Evolutionary conservation across 2,113 vertebrate species (phyloP).

Genomic region (Vulpes vulpes): DNA sequence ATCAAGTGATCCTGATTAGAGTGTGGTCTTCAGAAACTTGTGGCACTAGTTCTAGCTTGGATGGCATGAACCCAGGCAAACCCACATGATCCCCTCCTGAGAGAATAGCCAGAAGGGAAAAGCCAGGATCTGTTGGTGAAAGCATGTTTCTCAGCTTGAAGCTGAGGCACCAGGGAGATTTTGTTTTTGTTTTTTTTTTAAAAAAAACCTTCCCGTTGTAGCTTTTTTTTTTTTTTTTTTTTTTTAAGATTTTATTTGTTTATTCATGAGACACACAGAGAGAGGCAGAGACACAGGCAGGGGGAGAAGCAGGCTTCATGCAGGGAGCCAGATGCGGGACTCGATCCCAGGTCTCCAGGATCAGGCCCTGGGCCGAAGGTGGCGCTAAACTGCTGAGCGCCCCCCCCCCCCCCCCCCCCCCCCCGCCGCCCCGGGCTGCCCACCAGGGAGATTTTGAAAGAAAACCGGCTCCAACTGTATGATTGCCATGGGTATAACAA

Average conservation of each 20-base stretch:
- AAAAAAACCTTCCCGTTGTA: no score
- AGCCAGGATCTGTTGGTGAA: neutral
- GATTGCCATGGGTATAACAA: neutral
- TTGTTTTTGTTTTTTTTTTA: neutral
- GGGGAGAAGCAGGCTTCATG: no score
- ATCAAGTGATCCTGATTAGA: conserved; percentile 63
- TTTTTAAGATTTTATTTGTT: no score
- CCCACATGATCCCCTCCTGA: neutral
- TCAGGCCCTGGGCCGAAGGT: no score
- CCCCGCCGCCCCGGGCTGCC: no score
- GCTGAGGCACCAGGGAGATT: neutral
- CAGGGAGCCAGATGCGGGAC: no score
- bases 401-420: no score
- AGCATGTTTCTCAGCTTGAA: neutral
- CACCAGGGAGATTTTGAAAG: neutral
- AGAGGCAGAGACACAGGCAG: no score
- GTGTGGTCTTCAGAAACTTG: conserved; percentile 69
- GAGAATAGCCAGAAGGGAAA: neutral
- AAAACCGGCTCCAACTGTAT: neutral
- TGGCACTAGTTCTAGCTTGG: conserved; percentile 67
- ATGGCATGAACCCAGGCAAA: neutral
- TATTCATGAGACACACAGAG: no score
- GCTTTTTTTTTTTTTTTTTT: no score
- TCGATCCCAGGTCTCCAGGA: no score
- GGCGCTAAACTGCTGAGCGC: no score